A percentile compares a stretch with the other conserved stretches of the same genome.
These are phyloP conservation scores for Polypterus bichir DNA, from an alignment of 2,113 vertebrate genomes.

Conservation along the genomic window DNA sequence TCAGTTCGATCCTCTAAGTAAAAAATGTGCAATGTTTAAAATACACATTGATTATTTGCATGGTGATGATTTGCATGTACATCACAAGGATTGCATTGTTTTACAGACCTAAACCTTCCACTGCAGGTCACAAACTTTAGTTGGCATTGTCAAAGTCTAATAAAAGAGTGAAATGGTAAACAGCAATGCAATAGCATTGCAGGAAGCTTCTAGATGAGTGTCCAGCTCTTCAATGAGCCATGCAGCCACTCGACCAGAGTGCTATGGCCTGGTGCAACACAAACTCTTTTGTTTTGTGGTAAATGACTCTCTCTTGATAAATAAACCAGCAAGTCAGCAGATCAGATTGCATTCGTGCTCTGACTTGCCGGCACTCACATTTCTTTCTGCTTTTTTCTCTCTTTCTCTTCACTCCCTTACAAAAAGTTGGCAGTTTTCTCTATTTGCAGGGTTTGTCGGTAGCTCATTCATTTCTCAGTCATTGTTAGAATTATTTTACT, in stretches of 20 bases:
- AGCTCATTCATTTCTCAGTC: neutral
- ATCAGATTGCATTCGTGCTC: constrained; percentile 24
- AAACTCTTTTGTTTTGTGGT: constrained; percentile 34
- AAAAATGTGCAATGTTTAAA: too few species aligned
- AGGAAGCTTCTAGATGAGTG: constrained; percentile 21
- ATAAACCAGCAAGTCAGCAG: constrained; percentile 41
- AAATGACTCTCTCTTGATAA: constrained; percentile 28
- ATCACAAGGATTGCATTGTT: too few species aligned
- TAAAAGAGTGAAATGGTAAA: constrained; percentile 2
- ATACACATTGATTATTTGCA: too few species aligned
- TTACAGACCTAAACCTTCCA: too few species aligned
- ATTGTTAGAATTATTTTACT: neutral
- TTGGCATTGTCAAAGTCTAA: too few species aligned
- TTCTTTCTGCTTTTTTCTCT: neutral
- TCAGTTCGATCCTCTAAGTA: too few species aligned
- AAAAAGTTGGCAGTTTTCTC: neutral
- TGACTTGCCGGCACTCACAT: neutral
- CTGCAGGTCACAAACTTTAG: too few species aligned
- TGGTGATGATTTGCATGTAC: too few species aligned
- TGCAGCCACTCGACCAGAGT: neutral
- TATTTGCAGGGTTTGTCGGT: neutral
- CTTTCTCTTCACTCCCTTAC: neutral
- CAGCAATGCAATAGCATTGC: constrained; percentile 3
- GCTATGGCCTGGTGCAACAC: constrained; percentile 3
- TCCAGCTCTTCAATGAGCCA: neutral